Base-by-base conservation (phyloP, 23 tunicate species). In the Phallusia fumigata region DNA sequence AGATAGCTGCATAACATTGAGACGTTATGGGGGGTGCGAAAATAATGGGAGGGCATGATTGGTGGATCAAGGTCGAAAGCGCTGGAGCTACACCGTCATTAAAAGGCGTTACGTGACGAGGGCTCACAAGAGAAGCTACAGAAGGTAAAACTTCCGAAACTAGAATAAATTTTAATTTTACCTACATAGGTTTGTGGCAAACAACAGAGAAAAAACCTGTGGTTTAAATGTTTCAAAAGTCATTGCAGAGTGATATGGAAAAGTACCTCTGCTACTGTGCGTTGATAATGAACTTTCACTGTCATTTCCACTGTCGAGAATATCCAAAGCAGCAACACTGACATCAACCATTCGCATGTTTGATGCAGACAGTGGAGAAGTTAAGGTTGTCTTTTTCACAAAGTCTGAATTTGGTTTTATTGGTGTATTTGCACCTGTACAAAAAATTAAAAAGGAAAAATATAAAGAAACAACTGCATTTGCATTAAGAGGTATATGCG, bases 301-400 rank as follows among this genome's bases (percentile, higher is more conserved):
- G 40, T 69, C 88, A 36, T 65, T 65, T 18, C 44, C 90, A 19
- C 76, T 81, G 21, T 76, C 82, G 11, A 87, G 51, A 18, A 87
- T 81, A 64, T 87, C 85, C 18, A 74, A 33, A 32, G 82, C 91
- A 34, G 78, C 91, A 24, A 80, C 40, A 75, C 65, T 76, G 0
- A 82, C 89, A 75, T 85, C 89, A 10, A 85, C 45, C 33, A 76
- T 30, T 13, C 95, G 79, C 64, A 90, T 21, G 10, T 82, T 52
- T 3, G 95, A 90, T 0, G 95, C 95, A 0, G 88, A 79, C 22
- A 85, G 76, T 0, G 95, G 86, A 2, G 95, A 90, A 0, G 86
- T 74, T 30, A 84, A 28, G 21, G 53, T 72, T 26, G 35, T 78
- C 69, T 74, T 74, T 15, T 51, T 50, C 6, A 79, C 83, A 10